These are phyloP conservation scores for Papilio helenus DNA, from an alignment of 1,140 invertebrate genomes.

Conservation along the genomic window DNA sequence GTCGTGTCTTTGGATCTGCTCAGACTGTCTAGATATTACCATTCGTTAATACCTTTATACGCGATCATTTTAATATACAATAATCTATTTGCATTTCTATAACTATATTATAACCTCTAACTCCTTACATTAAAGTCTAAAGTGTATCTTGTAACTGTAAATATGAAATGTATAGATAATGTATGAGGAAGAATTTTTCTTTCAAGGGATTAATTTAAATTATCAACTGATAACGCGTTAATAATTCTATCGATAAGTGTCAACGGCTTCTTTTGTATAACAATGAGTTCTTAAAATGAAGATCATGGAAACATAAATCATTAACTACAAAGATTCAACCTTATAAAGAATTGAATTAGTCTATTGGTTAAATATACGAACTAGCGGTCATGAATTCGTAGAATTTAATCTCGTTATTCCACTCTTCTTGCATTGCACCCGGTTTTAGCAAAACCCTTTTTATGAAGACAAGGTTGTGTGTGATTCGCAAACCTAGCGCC, in stretches of 20 bases:
- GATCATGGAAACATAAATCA: conserved; percentile 26
- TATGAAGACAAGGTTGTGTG: no score
- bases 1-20: conserved; percentile 25
- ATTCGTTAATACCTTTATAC: conserved; percentile 33
- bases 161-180: conserved; percentile 30
- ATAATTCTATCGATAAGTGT: conserved; percentile 33
- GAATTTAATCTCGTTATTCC: no score
- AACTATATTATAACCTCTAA: conserved; percentile 2
- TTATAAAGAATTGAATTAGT: no score
- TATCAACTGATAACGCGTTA: conserved; percentile 34
- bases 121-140: background rate
- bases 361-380: background rate
- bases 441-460: no score
- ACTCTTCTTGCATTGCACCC: no score
- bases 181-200: conserved; percentile 38
- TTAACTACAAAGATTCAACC: background rate
- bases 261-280: conserved; percentile 39
- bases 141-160: background rate
- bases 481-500: no score
- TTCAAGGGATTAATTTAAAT: conserved; percentile 38
- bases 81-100: conserved; percentile 13
- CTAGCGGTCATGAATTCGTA: no score
- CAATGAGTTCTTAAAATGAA: conserved; percentile 31
- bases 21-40: conserved; percentile 27
- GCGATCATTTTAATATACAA: conserved; percentile 26